A percentile compares a stretch with the other conserved stretches of the same genome.
These are phyloP conservation scores for Ophiothrix spiculata DNA, from an alignment of 35 echinoderm and acorn worm species.

Conservation along the genomic window DNA sequence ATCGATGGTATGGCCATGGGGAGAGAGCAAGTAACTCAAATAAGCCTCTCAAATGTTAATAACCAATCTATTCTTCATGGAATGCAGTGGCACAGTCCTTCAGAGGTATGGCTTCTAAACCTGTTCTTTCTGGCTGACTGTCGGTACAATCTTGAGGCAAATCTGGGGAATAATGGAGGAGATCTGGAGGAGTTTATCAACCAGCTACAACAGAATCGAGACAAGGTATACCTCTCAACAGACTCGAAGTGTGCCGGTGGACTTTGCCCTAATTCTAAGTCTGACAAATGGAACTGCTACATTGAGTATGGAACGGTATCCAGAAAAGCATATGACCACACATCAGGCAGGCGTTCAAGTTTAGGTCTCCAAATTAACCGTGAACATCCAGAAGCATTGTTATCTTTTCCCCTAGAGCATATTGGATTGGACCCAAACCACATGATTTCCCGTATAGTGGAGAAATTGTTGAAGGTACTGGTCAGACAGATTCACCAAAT, in stretches of 20 bases:
- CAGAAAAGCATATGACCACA: not conserved
- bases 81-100: not conserved
- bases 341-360: slow-evolving; percentile 10
- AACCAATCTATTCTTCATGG: not conserved
- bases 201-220: not conserved
- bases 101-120: not conserved
- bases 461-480: slow-evolving; percentile 17
- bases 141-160: not conserved
- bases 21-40: not conserved
- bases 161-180: not conserved
- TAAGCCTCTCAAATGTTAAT: not conserved
- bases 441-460: slow-evolving; percentile 22
- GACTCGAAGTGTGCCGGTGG: not conserved
- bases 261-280: not conserved
- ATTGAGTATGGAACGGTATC: not conserved
- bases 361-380: slow-evolving; percentile 10
- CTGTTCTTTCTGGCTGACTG: not conserved
- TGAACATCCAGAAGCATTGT: slow-evolving; percentile 9
- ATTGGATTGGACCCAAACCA: slow-evolving; percentile 34
- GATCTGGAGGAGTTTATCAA: not conserved
- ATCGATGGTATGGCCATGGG: not conserved
- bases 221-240: not conserved
- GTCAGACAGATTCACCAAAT: slow-evolving; percentile 7
- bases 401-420: slow-evolving; percentile 15
- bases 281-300: not conserved